Conservation (phyloP, 2,797 vertebrate genomes). For the Trematomus bernacchii region DNA sequence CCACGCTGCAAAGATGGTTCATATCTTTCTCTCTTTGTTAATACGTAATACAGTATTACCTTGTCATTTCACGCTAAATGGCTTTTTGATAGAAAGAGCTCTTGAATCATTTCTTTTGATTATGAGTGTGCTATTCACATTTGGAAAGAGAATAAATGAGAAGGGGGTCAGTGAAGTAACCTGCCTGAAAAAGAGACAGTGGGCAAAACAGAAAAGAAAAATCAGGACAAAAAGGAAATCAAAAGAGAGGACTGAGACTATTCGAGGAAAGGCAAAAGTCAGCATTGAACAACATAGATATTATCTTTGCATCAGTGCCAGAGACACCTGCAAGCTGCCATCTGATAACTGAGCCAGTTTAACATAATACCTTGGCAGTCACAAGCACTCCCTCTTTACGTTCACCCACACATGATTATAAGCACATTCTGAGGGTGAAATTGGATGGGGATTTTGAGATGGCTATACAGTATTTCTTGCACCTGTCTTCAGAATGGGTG, state of each 20-base stretch:
- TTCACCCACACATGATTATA: slow-evolving; percentile 47
- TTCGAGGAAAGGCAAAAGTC: slow-evolving; percentile 28
- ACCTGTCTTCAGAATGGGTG: slow-evolving; percentile 33
- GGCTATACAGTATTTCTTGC: slow-evolving; percentile 42
- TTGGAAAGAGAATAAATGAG: slow-evolving; percentile 18
- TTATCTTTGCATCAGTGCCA: slow-evolving; percentile 51
- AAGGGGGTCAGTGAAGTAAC: slow-evolving; percentile 29
- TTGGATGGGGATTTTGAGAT: slow-evolving; percentile 48
- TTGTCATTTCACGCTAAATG: slow-evolving; percentile 29
- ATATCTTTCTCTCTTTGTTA: slow-evolving; percentile 25
- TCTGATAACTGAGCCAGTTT: slow-evolving; percentile 48
- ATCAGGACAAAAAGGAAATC: slow-evolving; percentile 11
- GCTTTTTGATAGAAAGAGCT: slow-evolving; percentile 26
- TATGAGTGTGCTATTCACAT: slow-evolving; percentile 23
- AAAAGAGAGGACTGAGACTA: slow-evolving; percentile 26
- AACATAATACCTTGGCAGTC: slow-evolving; percentile 38
- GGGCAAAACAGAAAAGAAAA: slow-evolving; percentile 8
- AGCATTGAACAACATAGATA: slow-evolving; percentile 52
- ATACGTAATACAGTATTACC: slow-evolving; percentile 16
- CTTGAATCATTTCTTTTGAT: slow-evolving; percentile 34
- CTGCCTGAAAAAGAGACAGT: slow-evolving; percentile 15
- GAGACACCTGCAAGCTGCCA: slow-evolving; percentile 52
- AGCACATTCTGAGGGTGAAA: slow-evolving; percentile 50
- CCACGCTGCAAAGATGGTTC: neutral
- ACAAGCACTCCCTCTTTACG: slow-evolving; percentile 16